Evolutionary conservation across 1,140 invertebrate genomes (phyloP), one percentile per base, ranked within the genome.

Genomic region (Adelges cooleyi): DNA sequence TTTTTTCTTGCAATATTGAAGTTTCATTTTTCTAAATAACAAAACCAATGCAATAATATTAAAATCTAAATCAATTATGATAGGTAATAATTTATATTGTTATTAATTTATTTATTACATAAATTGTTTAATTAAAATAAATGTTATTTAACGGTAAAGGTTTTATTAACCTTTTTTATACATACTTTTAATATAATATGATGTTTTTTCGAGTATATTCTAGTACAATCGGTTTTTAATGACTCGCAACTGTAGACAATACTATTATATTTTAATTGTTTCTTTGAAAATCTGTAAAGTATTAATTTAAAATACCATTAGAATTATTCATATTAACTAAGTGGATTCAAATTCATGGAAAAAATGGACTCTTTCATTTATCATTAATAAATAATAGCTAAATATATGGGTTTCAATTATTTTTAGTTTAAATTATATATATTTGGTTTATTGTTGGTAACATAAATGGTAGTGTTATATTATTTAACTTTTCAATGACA

Each of bases 1-100:
- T 74, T 70, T 80, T 80, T 71, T 86, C 83, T 71, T 80, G 80
- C 65, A 77, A 81, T 67, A 77, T 77, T 71, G 82, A 81, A 65
- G 84, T 81, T 75, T 86, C 81, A 71, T 79, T 78, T 62, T 46
- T 46, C 54, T 62, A 48, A 33, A 62, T 44, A 44, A 6, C 6
- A 11, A 44, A 44, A 44, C 8, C 15, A 44, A 4, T 44, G 5
- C 4, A 11, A 15, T 11, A n/a, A 8, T 20, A 48, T 48, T 17
- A 46, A 10, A 46, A 48, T 29, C 18, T 46, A 62, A 27, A 46
- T 46, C 70, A 52, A 25, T 29, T 66, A 44, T 44, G 3, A 44
- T 8, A 44, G 3, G 15, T 44, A 17, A 17, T 8, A 11, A 44
- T 17, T 17, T n/a, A 44, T 44, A 44, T n/a, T 3, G 3, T 44